Percentiles rank a stretch among this genome's conserved stretches.
These are phyloP conservation scores for Thecocarcelia acutangulata DNA, from an alignment of 2,888 invertebrate genomes.

Conservation along the genomic window DNA sequence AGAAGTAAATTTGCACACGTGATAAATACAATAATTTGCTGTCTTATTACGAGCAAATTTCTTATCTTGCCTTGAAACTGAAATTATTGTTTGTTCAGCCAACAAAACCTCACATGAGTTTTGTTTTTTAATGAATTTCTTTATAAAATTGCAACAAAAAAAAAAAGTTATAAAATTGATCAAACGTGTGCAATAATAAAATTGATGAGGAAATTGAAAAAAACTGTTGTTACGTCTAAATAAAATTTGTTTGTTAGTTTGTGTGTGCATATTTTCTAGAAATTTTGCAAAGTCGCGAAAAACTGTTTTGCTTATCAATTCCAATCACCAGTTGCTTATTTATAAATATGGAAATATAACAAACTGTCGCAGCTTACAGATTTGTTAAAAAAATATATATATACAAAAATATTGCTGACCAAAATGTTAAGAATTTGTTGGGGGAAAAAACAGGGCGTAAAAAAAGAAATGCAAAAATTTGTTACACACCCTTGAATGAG, in stretches of 20 bases:
- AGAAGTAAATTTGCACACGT: conserved; percentile 12
- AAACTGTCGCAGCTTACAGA: too few relatives aligned
- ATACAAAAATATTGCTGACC: conserved; percentile 12
- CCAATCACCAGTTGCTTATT: neutral
- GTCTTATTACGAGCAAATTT: conserved; percentile 34
- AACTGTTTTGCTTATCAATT: neutral
- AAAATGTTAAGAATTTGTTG: conserved; percentile 1
- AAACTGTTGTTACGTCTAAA: neutral
- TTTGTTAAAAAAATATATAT: too few relatives aligned
- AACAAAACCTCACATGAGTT: neutral
- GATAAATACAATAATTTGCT: conserved; percentile 30
- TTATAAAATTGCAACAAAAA: neutral
- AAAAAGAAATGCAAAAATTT: conserved; percentile 10
- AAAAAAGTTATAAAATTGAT: neutral
- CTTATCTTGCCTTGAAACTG: conserved; percentile 31
- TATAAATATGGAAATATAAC: neutral
- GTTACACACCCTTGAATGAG: neutral
- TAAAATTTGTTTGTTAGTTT: neutral
- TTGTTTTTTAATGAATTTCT: neutral
- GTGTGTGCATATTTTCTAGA: neutral
- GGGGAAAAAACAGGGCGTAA: neutral
- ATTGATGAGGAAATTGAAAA: neutral
- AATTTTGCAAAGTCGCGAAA: neutral
- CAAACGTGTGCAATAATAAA: neutral
- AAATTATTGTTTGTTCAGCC: conserved; percentile 24